A percentile compares a stretch with the other conserved stretches of the same genome.
phyloP scores from a whole-genome alignment of 2,113 vertebrate genomes.

The Tychaedon coryphoeus region DNA sequence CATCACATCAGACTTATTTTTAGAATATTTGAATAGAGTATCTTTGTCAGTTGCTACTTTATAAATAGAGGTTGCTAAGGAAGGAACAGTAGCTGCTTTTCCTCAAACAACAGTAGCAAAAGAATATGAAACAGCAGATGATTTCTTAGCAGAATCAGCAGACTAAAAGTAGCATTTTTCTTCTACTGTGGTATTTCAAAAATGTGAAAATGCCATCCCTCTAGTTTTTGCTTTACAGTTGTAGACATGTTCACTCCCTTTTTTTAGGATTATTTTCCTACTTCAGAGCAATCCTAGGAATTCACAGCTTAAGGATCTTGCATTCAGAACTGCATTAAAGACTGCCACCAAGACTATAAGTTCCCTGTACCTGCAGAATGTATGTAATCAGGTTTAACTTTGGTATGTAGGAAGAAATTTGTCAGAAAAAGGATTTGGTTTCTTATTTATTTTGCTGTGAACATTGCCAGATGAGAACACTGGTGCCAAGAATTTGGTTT shows the following conservation, averaged over 20 bases:
- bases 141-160: slow-evolving; percentile 30
- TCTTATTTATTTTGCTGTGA: not conserved
- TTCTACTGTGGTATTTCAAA: not conserved
- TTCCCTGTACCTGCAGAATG: not conserved
- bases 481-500: not conserved
- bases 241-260: not conserved
- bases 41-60: slow-evolving; percentile 13
- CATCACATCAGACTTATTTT: slow-evolving; percentile 31
- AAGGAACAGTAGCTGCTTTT: slow-evolving; percentile 23
- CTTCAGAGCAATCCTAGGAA: not conserved
- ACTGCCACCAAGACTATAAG: not conserved
- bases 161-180: not conserved
- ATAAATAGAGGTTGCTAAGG: slow-evolving; percentile 49
- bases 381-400: not conserved
- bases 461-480: not conserved
- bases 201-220: not conserved
- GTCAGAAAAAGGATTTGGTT: not conserved
- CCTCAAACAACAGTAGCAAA: slow-evolving; percentile 9
- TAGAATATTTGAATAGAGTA: slow-evolving; percentile 12
- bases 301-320: not conserved
- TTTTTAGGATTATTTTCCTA: not conserved
- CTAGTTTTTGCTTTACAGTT: not conserved
- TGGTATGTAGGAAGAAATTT: not conserved
- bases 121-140: not conserved
- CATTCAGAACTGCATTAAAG: not conserved